These are phyloP conservation scores for Kradibia gibbosae DNA, from an alignment of 1,140 invertebrate genomes.

Conservation along the genomic window DNA sequence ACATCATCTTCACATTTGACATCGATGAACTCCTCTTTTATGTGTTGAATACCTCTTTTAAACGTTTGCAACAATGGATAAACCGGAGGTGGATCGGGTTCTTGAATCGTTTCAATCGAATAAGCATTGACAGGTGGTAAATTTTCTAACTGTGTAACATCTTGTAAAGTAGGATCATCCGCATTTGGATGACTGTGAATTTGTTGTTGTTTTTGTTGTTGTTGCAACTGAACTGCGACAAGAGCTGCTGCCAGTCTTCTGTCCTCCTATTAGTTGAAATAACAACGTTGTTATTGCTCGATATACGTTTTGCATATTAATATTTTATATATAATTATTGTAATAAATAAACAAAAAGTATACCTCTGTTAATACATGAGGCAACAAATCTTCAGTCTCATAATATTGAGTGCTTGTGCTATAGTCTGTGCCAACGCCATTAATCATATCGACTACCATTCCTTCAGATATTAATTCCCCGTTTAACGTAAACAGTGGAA, in stretches of 20 bases:
- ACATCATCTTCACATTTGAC: slow-evolving; percentile 69
- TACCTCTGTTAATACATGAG: slow-evolving; percentile 69
- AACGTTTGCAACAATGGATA: slow-evolving; percentile 62
- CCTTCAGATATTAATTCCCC: slow-evolving; percentile 69
- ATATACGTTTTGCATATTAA: slow-evolving; percentile 3
- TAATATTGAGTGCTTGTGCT: slow-evolving; percentile 68
- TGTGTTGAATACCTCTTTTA: slow-evolving; percentile 62
- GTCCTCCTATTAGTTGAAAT: slow-evolving; percentile 67
- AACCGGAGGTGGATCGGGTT: slow-evolving; percentile 59
- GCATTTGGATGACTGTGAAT: slow-evolving; percentile 61
- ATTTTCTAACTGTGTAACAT: slow-evolving; percentile 65
- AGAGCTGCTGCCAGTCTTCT: slow-evolving; percentile 73
- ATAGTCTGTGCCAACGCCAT: slow-evolving; percentile 67
- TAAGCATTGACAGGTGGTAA: slow-evolving; percentile 65
- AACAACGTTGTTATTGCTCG: slow-evolving; percentile 22
- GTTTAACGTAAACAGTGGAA: slow-evolving; percentile 65
- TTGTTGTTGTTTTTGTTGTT: slow-evolving; percentile 72
- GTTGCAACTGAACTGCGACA: slow-evolving; percentile 73
- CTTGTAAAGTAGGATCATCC: slow-evolving; percentile 61
- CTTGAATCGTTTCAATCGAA: slow-evolving; percentile 65
- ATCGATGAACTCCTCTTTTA: slow-evolving; percentile 69
- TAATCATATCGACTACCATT: slow-evolving; percentile 72
- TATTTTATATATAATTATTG: slow-evolving; percentile 18
- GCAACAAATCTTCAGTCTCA: slow-evolving; percentile 69
- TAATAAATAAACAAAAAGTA: slow-evolving; percentile 17